Evolutionary conservation across 92 coral and sea anemone genomes (phyloP).

Genomic region (Palythoa grandis): DNA sequence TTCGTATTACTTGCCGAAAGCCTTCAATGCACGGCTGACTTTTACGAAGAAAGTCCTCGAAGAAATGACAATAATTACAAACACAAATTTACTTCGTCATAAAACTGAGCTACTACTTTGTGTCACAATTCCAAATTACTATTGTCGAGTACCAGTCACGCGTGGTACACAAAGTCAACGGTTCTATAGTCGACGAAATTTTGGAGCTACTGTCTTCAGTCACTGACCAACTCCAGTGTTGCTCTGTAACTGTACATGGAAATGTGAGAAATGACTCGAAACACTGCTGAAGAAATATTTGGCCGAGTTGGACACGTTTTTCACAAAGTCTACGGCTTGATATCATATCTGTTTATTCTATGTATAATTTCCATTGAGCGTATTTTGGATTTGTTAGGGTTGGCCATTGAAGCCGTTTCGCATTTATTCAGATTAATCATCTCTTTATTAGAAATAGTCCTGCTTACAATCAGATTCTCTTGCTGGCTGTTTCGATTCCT

Average conservation of each 20-base stretch:
- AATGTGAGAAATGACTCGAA: not conserved
- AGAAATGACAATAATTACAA: too few relatives aligned
- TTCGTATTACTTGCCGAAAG: not conserved
- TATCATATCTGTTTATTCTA: conserved; percentile 19
- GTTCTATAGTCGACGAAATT: not conserved
- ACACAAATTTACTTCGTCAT: too few relatives aligned
- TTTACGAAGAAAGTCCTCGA: too few relatives aligned
- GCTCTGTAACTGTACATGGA: not conserved
- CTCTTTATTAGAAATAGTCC: conserved; percentile 2
- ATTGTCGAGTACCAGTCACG: conserved; percentile 2
- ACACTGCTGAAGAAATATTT: not conserved
- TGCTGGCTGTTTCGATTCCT: conserved; percentile 40
- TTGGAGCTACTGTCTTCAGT: not conserved
- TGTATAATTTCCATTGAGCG: conserved; percentile 23
- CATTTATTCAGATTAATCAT: conserved; percentile 20
- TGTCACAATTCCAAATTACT: not conserved
- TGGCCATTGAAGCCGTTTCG: conserved; percentile 15
- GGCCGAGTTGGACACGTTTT: not conserved
- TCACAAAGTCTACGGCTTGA: not conserved
- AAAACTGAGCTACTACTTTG: not conserved
- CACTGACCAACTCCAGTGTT: not conserved
- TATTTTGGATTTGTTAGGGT: conserved; percentile 25
- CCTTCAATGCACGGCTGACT: not conserved
- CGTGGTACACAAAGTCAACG: not conserved
- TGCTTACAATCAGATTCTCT: conserved; percentile 10